A percentile compares a stretch with the other conserved stretches of the same genome.
phyloP scores from a whole-genome alignment of 2,888 invertebrate species.

The Andrena fulva region DNA sequence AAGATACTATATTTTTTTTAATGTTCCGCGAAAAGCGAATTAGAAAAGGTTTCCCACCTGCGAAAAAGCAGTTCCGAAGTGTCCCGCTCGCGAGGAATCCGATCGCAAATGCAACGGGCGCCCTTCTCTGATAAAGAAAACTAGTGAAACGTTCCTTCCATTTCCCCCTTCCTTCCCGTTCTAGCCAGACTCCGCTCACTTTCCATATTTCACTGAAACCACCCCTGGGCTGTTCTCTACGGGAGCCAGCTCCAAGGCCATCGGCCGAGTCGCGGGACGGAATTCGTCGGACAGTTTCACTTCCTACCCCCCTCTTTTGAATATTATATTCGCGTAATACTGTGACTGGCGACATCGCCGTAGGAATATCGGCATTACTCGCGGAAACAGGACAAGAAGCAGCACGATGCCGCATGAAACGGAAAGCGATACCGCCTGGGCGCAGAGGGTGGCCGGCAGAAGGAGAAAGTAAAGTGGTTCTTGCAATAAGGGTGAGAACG shows the following conservation, averaged over 20 bases:
- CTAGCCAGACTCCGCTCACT: constrained; percentile 9
- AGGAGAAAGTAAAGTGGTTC: constrained; percentile 68
- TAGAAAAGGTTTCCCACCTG: too few species aligned
- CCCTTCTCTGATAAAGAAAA: neutral
- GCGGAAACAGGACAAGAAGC: constrained; percentile 43
- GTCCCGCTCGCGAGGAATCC: neutral
- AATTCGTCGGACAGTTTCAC: constrained; percentile 48
- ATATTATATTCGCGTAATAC: constrained; percentile 71
- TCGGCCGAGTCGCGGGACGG: constrained; percentile 33
- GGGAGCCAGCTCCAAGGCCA: constrained; percentile 12
- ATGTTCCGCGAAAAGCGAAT: too few species aligned
- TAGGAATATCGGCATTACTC: constrained; percentile 67
- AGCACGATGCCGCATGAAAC: constrained; percentile 31
- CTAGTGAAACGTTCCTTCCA: constrained; percentile 14
- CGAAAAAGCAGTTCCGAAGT: too few species aligned
- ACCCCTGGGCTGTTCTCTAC: constrained; percentile 3
- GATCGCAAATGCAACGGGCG: neutral
- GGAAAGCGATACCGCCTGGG: constrained; percentile 30
- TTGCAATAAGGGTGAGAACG: constrained; percentile 77
- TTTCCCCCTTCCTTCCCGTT: constrained; percentile 16
- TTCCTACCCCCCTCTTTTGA: constrained; percentile 45
- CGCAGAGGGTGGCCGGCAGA: constrained; percentile 11
- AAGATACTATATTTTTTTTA: too few species aligned
- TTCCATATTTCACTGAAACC: constrained; percentile 46
- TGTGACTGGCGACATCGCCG: constrained; percentile 38